Percentiles rank a stretch among this genome's conserved stretches.
Conservation (phyloP, 2,797 vertebrate species). For the Antrozous pallidus region DNA sequence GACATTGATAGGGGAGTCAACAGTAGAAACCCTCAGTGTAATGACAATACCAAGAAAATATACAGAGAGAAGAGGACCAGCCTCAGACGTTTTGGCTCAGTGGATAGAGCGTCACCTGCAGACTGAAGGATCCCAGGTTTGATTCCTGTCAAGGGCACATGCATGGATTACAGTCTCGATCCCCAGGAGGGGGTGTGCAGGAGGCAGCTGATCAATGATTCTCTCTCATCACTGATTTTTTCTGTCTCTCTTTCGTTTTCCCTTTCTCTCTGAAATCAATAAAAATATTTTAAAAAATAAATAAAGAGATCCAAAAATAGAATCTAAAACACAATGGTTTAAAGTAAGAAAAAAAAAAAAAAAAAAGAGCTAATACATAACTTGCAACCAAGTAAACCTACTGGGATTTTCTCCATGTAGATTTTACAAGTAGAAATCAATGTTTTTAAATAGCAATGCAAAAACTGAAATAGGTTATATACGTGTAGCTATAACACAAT, state of each 20-base stretch:
- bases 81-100: too few species aligned
- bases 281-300: background rate
- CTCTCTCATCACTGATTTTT: too few species aligned
- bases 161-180: too few species aligned
- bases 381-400: background rate
- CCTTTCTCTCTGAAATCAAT: too few species aligned
- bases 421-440: background rate
- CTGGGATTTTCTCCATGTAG: background rate
- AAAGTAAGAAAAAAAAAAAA: background rate
- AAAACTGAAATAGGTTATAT: conserved; percentile 7
- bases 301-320: background rate
- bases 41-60: conserved; percentile 1
- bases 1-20: background rate
- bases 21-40: background rate
- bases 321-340: conserved; percentile 21
- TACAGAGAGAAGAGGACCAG: background rate
- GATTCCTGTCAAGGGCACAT: too few species aligned
- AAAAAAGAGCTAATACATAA: conserved; percentile 5
- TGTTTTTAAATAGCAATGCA: background rate
- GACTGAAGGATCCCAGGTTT: too few species aligned
- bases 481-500: background rate
- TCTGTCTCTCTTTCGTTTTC: too few species aligned
- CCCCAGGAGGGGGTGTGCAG: too few species aligned
- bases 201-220: too few species aligned
- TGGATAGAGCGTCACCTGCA: too few species aligned